Conservation (phyloP, 2,888 invertebrate genomes). For the Habroteleia sp. region DNA sequence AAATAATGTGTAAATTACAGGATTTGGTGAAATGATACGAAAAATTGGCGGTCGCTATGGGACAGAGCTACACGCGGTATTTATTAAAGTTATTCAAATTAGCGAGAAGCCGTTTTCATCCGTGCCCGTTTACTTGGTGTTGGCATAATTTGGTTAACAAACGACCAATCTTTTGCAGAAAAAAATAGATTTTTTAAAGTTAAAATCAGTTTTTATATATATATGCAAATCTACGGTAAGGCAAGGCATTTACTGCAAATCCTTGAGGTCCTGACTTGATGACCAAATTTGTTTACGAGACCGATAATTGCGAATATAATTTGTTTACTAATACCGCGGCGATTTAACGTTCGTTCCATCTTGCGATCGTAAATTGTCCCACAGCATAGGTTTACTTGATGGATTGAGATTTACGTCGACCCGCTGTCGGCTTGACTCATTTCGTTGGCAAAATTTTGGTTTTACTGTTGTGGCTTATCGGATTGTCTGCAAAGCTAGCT, state of each 20-base stretch:
- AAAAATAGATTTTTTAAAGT: conserved; percentile 17
- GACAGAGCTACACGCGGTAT: conserved; percentile 7
- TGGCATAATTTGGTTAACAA: conserved; percentile 29
- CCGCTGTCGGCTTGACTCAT: conserved; percentile 38
- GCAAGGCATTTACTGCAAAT: no score
- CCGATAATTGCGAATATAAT: no score
- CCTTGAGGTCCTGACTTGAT: no score
- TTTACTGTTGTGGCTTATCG: conserved; percentile 71
- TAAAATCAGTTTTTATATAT: no score
- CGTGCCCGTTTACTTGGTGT: conserved; percentile 24
- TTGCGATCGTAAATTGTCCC: conserved; percentile 14
- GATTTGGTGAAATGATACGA: conserved; percentile 25
- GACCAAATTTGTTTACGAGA: conserved; percentile 28
- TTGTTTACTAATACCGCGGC: not conserved
- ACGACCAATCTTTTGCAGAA: conserved; percentile 16
- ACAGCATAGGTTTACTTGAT: conserved; percentile 20
- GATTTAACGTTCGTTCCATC: conserved; percentile 12
- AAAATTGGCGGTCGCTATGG: conserved; percentile 19
- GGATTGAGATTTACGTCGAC: conserved; percentile 49
- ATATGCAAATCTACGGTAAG: no score
- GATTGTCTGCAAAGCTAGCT: conserved; percentile 65
- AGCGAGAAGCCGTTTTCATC: conserved; percentile 18
- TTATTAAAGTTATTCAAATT: conserved; percentile 44
- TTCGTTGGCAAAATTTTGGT: conserved; percentile 69
- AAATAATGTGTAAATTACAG: no score